Base-by-base conservation (phyloP, 2,797 vertebrate genomes). In the Uromys caudimaculatus region DNA sequence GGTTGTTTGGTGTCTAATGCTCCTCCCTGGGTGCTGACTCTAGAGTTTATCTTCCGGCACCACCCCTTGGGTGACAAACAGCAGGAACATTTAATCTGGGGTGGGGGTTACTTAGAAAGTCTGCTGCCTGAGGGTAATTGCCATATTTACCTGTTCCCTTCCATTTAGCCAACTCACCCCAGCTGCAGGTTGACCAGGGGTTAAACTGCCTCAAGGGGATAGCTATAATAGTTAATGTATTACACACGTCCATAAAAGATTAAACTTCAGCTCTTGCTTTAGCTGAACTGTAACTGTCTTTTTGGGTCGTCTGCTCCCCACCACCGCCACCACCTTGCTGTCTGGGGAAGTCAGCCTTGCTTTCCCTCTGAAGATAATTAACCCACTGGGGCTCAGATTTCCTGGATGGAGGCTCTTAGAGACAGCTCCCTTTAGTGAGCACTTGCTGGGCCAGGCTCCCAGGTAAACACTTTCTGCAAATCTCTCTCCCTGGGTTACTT, bases 261-360 rank as follows among this genome's bases (percentile, higher is more conserved):
- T 98, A 97, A 97, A 97, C 96, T 97, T 97, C 97, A 97, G 96
- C 97, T 84, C 56, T 87, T 89, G 95, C 56, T 95, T 94, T 93
- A 95, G 93, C 97, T 97, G 97, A 97, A 97, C 97, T 98, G 83
- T 97, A 97, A 97, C 96, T 96, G 94, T 97, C 95, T 98, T 92
- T 97, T 97, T 97, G 97, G 97, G 97, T 96, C 24, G 24, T 98
- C 97, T 29, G 17, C 12, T 16, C 93, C 60, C 71, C 81, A 88
- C 95, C 88, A n/a, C n/a, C n/a, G n/a, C 76, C 69, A 3, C 24
- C 24, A 2, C 27, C 38, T 17, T 77, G 62, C 89, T 97, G 97
- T 97, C 96, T 97, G 93, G 94, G 83, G 76, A 97, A 95, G 58
- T 87, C 88, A 92, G 44, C 83, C 77, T 77, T 95, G 92, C 93